Conservation (phyloP, 2,797 vertebrate genomes). For the Mormyrops attenuatus region DNA sequence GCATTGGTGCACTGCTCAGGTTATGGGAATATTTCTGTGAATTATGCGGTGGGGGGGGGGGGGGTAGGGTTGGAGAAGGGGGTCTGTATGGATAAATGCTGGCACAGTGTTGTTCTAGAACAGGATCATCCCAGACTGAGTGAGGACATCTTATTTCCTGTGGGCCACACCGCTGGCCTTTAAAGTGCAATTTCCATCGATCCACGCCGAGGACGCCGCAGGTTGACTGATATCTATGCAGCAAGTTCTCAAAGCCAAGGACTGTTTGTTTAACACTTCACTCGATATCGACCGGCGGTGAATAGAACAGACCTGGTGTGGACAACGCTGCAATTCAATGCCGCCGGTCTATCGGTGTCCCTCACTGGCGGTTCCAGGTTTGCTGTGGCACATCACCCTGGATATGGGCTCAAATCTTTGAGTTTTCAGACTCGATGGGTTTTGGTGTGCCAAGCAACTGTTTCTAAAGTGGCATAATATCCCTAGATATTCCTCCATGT, state of each 20-base stretch:
- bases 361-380: background rate
- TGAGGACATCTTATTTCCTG: slow-evolving; percentile 7
- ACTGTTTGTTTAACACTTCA: slow-evolving; percentile 13
- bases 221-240: slow-evolving; percentile 9
- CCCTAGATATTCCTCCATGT: background rate
- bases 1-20: background rate
- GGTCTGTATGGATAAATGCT: background rate
- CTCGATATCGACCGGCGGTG: background rate
- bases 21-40: background rate
- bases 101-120: background rate
- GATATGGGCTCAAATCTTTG: background rate
- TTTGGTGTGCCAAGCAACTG: background rate
- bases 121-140: slow-evolving; percentile 3
- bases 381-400: background rate
- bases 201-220: background rate
- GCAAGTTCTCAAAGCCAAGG: background rate
- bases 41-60: background rate
- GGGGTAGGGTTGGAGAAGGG: background rate
- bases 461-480: background rate
- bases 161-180: background rate
- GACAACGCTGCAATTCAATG: background rate
- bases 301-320: background rate
- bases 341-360: background rate
- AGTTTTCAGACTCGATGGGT: background rate
- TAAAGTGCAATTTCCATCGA: slow-evolving; percentile 12